A percentile compares a stretch with the other conserved stretches of the same genome.
phyloP scores from a whole-genome alignment of 2,113 vertebrate species.

The Stigmatopora argus region DNA sequence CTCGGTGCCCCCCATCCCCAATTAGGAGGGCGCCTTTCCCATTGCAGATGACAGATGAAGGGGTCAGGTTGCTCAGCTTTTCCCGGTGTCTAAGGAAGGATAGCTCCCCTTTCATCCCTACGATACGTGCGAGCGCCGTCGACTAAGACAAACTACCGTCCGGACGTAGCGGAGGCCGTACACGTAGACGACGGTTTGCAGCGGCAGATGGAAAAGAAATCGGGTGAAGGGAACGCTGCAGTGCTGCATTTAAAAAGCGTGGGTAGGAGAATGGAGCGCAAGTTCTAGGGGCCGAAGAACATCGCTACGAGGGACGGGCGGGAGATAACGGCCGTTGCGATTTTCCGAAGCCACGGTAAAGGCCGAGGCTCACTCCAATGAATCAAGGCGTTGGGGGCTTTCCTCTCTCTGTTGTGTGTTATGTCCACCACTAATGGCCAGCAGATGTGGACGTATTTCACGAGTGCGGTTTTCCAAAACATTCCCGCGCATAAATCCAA shows the following conservation, averaged over 20 bases:
- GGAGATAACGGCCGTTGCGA: constrained; percentile 37
- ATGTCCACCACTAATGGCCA: constrained; percentile 69
- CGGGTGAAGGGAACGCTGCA: not conserved
- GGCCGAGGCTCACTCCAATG: constrained; percentile 59
- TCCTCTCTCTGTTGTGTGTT: constrained; percentile 69
- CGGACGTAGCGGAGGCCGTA: constrained; percentile 9
- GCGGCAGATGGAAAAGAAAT: constrained; percentile 30
- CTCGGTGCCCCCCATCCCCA: constrained; percentile 47
- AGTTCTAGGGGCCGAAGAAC: constrained; percentile 13
- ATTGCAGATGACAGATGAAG: constrained; percentile 67
- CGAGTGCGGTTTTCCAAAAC: constrained; percentile 73
- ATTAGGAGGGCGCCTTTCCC: constrained; percentile 65
- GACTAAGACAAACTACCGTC: constrained; percentile 53
- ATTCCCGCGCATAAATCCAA: constrained; percentile 74
- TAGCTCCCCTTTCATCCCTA: too few relatives aligned
- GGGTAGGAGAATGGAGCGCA: constrained; percentile 6
- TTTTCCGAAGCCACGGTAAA: constrained; percentile 62
- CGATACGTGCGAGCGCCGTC: constrained; percentile 30
- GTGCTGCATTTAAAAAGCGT: constrained; percentile 1
- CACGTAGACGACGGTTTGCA: not conserved
- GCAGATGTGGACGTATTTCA: constrained; percentile 75
- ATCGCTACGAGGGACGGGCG: constrained; percentile 13
- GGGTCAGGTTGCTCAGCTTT: constrained; percentile 56
- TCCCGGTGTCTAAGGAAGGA: constrained; percentile 37
- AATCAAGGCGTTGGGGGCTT: constrained; percentile 69